Percentiles rank a stretch among this genome's conserved stretches.
phyloP scores from a whole-genome alignment of 2,797 vertebrate species.

The Anabacerthia variegaticeps region DNA sequence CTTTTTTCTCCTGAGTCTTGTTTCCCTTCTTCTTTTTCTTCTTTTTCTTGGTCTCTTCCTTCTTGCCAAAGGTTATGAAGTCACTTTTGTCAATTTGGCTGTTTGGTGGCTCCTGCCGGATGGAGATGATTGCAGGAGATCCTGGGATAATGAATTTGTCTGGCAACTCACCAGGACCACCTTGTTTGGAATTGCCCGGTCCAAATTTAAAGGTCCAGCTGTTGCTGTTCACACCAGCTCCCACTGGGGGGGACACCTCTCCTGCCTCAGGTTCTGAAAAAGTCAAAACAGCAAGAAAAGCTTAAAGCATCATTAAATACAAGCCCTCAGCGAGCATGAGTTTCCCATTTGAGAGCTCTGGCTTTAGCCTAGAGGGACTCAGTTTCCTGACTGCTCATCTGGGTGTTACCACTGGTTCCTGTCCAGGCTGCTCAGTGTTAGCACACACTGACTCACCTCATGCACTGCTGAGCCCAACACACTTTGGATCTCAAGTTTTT shows the following conservation, averaged over 20 bases:
- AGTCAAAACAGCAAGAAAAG: slow-evolving; percentile 52
- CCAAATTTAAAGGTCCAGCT: slow-evolving; percentile 99
- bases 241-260: slow-evolving; percentile 96
- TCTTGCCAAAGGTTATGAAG: slow-evolving; percentile 99
- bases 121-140: slow-evolving; percentile 98
- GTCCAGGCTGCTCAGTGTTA: neutral
- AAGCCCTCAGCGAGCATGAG: neutral
- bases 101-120: slow-evolving; percentile 93
- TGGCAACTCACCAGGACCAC: slow-evolving; percentile 95
- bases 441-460: neutral
- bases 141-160: slow-evolving; percentile 99
- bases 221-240: slow-evolving; percentile 97
- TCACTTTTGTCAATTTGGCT: slow-evolving; percentile 96
- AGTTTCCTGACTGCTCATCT: neutral
- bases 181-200: slow-evolving; percentile 89
- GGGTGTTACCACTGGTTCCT: neutral
- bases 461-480: neutral
- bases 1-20: slow-evolving; percentile 95
- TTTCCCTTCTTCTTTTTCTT: slow-evolving; percentile 99
- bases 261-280: slow-evolving; percentile 92
- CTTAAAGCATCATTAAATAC: neutral
- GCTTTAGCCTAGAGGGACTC: neutral
- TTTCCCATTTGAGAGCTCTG: neutral
- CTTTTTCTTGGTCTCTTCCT: slow-evolving; percentile 98
- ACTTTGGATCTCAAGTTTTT: neutral